A percentile compares a stretch with the other conserved stretches of the same genome.
Conservation (phyloP, 2,113 vertebrate genomes). For the Boulengeromyrus knoepffleri region DNA sequence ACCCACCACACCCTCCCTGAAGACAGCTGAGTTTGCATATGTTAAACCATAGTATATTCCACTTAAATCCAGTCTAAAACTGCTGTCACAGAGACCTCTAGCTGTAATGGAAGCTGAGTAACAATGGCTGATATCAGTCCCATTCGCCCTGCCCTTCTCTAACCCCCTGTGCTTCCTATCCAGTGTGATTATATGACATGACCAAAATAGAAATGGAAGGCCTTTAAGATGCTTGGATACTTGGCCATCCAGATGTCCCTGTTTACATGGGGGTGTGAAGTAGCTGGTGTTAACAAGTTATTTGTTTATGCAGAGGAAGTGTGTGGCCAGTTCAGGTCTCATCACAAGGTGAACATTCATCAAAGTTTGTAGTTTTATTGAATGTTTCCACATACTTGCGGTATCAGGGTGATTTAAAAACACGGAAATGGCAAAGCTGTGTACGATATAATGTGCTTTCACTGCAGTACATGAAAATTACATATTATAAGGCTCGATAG, state of each 20-base stretch:
- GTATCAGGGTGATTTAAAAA: neutral
- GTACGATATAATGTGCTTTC: neutral
- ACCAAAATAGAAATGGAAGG: conserved; percentile 4
- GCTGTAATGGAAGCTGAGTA: neutral
- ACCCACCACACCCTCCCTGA: neutral
- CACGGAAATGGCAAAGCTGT: neutral
- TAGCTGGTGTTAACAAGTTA: neutral
- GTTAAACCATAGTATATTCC: neutral
- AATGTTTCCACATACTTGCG: neutral
- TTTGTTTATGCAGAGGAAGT: neutral
- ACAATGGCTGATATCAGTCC: neutral
- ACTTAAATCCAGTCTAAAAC: neutral
- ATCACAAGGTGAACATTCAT: neutral
- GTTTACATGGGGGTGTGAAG: neutral
- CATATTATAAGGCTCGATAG: neutral
- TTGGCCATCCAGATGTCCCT: neutral
- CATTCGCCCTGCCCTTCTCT: neutral
- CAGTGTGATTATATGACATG: neutral
- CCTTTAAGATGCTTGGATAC: neutral
- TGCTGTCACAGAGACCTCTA: neutral
- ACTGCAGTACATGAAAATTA: neutral
- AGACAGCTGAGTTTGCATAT: neutral
- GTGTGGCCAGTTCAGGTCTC: neutral
- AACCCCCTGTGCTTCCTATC: neutral
- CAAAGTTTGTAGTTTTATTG: neutral